Evolutionary conservation across 1,140 invertebrate species (phyloP), one percentile per base, ranked within the genome.

Genomic region (Ditylenchus dipsaci): DNA sequence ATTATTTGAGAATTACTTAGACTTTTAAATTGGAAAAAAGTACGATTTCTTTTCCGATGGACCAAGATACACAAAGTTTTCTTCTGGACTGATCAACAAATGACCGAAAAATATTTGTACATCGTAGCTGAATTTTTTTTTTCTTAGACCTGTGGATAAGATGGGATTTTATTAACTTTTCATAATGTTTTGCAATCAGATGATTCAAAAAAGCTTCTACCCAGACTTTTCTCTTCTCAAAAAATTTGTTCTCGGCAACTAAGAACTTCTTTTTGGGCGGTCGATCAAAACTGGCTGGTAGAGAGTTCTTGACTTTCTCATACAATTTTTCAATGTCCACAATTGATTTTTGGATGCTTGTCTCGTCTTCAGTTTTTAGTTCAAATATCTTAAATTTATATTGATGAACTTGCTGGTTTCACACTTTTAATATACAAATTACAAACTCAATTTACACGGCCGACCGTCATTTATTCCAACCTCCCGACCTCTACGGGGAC

Each of bases 261-360:
- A 79, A 62, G 19, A 81, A 73, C 33, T 62, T 69, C 68, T 76
- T 76, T 65, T 81, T 80, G 3, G 80, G 80, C 1, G 77, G 61
- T 29, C 63, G 38, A 26, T 67, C 67, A n/a, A 79, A n/a, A 30
- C 38, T 66, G 0, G 53, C 38, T 1, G 79, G 75, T 5, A 81
- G 29, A 69, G 19, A 66, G 33, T 42, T 66, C 27, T 26, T 19
- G n/a, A 53, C n/a, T 26, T 53, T 53, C 23, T 76, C 76, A 53
- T 75, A 76, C 13, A 76, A 33, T 13, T 59, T 63, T 61, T 76
- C 49, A 26, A 53, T 53, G 23, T 61, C 59, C 45, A n/a, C 5
- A 43, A 68, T 47, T 26, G 42, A 45, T n/a, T 64, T 65, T 19
- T 26, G 29, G 15, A 68, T 21, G 33, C 33, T 26, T 19, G 49